Conservation (phyloP, 2,888 invertebrate species). For the Nowickia ferox region DNA sequence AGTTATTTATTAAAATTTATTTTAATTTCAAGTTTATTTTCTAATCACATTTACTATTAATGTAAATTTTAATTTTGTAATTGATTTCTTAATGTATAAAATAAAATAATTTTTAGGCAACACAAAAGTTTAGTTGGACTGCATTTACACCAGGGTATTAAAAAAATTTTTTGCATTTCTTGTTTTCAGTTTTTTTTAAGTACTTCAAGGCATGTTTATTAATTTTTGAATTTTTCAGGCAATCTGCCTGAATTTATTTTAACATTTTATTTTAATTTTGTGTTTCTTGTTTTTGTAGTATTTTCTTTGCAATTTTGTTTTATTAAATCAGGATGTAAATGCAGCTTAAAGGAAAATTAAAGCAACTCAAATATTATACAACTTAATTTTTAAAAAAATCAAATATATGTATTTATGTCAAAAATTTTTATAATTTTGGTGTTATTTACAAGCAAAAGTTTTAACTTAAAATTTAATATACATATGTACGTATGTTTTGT, state of each 20-base stretch:
- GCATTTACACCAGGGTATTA: no score
- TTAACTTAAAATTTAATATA: constrained; percentile 8
- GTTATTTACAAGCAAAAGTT: constrained; percentile 19
- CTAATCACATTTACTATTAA: constrained; percentile 17
- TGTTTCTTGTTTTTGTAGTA: no score
- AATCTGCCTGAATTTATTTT: no score
- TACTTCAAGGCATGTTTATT: no score
- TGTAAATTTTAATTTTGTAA: constrained; percentile 22
- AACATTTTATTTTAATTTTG: no score
- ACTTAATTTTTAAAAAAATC: constrained; percentile 9
- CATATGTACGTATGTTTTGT: no score
- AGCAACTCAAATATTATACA: constrained; percentile 43
- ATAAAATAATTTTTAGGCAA: constrained; percentile 13
- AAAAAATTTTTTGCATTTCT: no score
- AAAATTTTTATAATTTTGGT: constrained; percentile 33
- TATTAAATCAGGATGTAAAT: no score
- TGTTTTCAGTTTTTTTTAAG: no score
- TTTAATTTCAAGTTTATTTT: constrained; percentile 31
- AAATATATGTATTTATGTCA: not conserved
- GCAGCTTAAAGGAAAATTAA: constrained; percentile 4
- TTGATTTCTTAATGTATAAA: not conserved
- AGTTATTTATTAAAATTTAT: constrained; percentile 19
- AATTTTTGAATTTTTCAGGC: no score
- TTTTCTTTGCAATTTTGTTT: no score
- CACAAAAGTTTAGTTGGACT: not conserved